A percentile compares a stretch with the other conserved stretches of the same genome.
These are phyloP conservation scores for Sebastes oblongus DNA, from an alignment of 2,797 vertebrate genomes.

Conservation along the genomic window DNA sequence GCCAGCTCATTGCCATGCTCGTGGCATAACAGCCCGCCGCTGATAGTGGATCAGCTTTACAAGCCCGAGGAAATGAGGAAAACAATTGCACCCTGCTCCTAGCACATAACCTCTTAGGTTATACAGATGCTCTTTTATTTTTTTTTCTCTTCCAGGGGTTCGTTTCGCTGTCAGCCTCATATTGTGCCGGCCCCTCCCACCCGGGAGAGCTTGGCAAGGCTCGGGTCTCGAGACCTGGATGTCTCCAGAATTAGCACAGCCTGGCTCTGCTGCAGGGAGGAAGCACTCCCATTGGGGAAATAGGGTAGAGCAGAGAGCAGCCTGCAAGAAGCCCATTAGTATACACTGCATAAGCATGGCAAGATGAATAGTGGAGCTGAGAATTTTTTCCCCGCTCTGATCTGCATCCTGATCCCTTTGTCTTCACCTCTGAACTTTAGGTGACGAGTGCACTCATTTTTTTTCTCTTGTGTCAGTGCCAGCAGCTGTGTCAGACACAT, in stretches of 20 bases:
- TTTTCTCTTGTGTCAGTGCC: conserved; percentile 10
- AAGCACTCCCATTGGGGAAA: conserved; percentile 63
- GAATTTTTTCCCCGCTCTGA: conserved; percentile 39
- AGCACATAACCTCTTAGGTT: conserved; percentile 51
- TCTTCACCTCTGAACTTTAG: conserved; percentile 63
- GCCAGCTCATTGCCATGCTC: conserved; percentile 74
- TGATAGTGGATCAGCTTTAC: conserved; percentile 74
- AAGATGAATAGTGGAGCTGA: conserved; percentile 54
- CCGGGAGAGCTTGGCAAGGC: conserved; percentile 35
- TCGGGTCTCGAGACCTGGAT: conserved; percentile 66
- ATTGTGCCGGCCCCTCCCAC: conserved; percentile 56
- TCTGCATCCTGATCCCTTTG: conserved; percentile 45
- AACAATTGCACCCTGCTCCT: conserved; percentile 74
- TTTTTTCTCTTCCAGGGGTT: conserved; percentile 41
- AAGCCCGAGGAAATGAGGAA: conserved; percentile 75
- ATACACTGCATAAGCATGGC: conserved; percentile 57
- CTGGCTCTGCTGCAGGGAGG: conserved; percentile 63
- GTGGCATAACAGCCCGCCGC: conserved; percentile 46
- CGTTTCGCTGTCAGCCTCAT: conserved; percentile 50
- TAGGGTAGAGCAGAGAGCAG: conserved; percentile 48
- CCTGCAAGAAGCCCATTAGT: conserved; percentile 67
- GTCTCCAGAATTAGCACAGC: conserved; percentile 77
- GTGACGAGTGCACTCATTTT: conserved; percentile 24
- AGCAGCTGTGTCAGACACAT: conserved; percentile 6
- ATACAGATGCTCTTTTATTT: conserved; percentile 36